A percentile compares a stretch with the other conserved stretches of the same genome.
Evolutionary conservation across 2,797 vertebrate species (phyloP).

Genomic region (Poeciliopsis turneri): DNA sequence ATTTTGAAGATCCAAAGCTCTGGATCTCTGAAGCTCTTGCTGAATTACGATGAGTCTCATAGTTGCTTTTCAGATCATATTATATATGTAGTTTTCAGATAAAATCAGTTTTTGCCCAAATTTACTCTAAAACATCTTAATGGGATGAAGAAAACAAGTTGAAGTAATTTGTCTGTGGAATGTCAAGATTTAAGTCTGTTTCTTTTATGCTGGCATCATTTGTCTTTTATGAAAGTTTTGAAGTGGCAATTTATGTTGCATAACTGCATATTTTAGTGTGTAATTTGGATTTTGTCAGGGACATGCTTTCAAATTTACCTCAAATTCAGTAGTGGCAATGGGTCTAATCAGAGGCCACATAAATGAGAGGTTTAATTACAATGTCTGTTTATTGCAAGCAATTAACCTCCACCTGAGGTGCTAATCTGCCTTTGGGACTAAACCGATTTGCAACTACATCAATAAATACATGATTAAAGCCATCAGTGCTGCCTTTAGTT

Average conservation of each 20-base stretch:
- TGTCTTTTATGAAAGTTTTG: not conserved
- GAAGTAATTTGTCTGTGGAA: not conserved
- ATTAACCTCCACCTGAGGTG: not conserved
- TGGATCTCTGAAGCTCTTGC: not conserved
- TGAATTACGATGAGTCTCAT: not conserved
- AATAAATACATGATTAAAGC: slow-evolving; percentile 6
- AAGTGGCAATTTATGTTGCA: not conserved
- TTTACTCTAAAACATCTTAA: not conserved
- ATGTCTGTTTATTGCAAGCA: not conserved
- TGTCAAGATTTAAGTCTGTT: not conserved
- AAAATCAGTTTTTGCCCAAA: not conserved
- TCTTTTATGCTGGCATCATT: not conserved
- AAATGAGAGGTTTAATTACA: not conserved
- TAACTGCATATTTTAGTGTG: not conserved
- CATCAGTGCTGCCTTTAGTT: slow-evolving; percentile 12
- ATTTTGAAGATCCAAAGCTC: not conserved
- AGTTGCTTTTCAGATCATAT: not conserved
- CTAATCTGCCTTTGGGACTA: not conserved
- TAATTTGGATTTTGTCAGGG: not conserved
- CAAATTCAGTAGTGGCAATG: not conserved
- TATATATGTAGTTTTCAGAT: not conserved
- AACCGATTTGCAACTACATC: slow-evolving; percentile 10
- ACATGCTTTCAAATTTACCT: not conserved
- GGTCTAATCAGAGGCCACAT: not conserved
- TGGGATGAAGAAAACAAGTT: not conserved